Evolutionary conservation across 2,888 invertebrate species (phyloP), one percentile per base, ranked within the genome.

Genomic region (Allacma fusca): DNA sequence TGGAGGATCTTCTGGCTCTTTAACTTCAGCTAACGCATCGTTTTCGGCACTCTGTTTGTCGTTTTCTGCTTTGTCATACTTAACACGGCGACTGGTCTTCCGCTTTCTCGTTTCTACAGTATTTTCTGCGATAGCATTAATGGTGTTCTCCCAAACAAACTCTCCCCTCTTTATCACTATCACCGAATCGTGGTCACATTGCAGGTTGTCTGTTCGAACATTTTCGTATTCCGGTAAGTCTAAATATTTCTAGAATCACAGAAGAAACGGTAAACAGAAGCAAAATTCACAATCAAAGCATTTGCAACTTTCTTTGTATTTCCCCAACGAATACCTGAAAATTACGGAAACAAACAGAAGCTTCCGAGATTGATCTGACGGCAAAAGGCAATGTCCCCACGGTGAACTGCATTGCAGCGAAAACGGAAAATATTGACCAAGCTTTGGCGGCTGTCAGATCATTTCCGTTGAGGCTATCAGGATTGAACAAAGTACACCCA

Each of bases 351-450:
- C 87, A 86, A 19, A 87, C 86, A 12, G 80, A 78, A 0, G 85
- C 85, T 78, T 86, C 87, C 5, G 86, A 86, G 68, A 87, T 84
- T 68, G 86, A 86, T 21, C 86, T 81, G 1, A 85, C 83, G 5
- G 87, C 81, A 75, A 81, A 82, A n/a, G 78, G 78, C 16, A 78
- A 43, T 24, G 87, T 87, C 57, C 87, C 86, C 57, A 88, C 86
- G 16, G 87, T 87, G 82, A 88, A 87, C 75, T 87, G 85, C 86
- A 88, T 87, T 5, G 87, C 87, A 78, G 87, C 86, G 83, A 86
- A 88, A 4, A 88, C 87, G 19, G 87, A 87, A 79, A 87, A 86
- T 12, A 87, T 86, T 4, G 87, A 87, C 84, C 88, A 88, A 0
- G 87, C 87, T 67, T 84, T 83, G 0, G 85, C 67, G 19, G 85